Conservation (phyloP, 2,888 invertebrate genomes). For the Drosophila bunnanda region DNA sequence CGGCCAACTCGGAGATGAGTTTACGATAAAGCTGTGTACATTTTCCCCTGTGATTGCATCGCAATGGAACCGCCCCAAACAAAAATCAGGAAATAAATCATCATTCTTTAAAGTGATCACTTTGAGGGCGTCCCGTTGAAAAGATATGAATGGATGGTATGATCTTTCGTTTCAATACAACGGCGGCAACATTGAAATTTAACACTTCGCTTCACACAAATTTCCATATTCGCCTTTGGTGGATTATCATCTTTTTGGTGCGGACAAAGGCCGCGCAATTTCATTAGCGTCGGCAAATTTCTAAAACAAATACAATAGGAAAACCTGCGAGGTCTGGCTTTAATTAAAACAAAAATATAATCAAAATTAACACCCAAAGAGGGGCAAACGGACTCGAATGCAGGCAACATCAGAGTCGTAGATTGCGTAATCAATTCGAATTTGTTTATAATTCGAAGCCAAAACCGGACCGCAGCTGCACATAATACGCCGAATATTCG, state of each 20-base stretch:
- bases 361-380: conserved; percentile 64
- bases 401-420: conserved; percentile 31
- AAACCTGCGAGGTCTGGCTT: conserved; percentile 45
- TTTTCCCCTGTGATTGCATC: background rate
- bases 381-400: conserved; percentile 45
- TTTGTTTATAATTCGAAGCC: conserved; percentile 63
- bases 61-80: background rate
- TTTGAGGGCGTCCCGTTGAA: conserved; percentile 9
- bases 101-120: conserved; percentile 19
- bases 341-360: conserved; percentile 60
- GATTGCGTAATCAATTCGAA: conserved; percentile 64
- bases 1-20: conserved; percentile 21
- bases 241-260: conserved; percentile 55
- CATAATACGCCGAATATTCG: conserved; percentile 24
- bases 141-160: background rate
- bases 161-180: conserved; percentile 14
- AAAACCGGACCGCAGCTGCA: conserved; percentile 65
- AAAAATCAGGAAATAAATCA: conserved; percentile 29
- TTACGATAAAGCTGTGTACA: conserved; percentile 28
- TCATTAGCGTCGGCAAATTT: conserved; percentile 55
- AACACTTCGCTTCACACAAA: conserved; percentile 57
- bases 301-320: conserved; percentile 52
- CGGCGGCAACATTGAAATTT: conserved; percentile 49
- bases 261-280: conserved; percentile 51
- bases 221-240: conserved; percentile 59